Evolutionary conservation across 2,888 invertebrate species (phyloP).

Genomic region (Eupelmus urozonus): DNA sequence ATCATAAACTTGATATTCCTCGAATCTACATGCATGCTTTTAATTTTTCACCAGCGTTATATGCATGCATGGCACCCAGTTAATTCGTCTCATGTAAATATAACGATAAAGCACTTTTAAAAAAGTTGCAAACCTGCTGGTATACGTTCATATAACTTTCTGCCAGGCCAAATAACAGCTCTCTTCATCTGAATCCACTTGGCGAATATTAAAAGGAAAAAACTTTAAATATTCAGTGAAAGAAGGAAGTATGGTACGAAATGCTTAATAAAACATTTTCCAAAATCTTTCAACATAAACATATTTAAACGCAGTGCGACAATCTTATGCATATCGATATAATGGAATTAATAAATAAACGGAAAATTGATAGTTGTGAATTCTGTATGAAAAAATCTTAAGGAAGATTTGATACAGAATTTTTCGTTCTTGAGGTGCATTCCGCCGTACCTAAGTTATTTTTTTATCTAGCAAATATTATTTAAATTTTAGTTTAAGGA

Average conservation of each 20-base stretch:
- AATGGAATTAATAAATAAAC: no score
- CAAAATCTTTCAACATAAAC: no score
- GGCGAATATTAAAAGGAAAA: not conserved
- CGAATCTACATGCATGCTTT: not conserved
- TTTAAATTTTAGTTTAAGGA: no score
- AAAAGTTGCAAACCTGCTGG: not conserved
- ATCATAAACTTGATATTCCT: not conserved
- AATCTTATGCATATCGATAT: constrained; percentile 5
- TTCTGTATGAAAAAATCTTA: no score
- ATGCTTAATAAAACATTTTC: constrained; percentile 34
- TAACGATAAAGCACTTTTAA: constrained; percentile 1
- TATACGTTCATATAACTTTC: not conserved
- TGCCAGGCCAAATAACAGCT: not conserved
- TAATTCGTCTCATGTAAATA: not conserved
- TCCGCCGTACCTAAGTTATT: no score
- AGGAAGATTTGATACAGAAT: no score
- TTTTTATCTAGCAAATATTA: no score
- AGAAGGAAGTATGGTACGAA: not conserved
- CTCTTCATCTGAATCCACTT: constrained; percentile 2
- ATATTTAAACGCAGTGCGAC: not conserved
- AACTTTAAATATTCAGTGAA: no score
- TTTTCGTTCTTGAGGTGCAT: no score
- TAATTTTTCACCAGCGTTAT: not conserved
- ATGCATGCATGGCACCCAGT: not conserved
- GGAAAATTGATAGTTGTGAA: no score